Conservation (phyloP, 2,888 invertebrate genomes). For the Ypsolopha sequella region DNA sequence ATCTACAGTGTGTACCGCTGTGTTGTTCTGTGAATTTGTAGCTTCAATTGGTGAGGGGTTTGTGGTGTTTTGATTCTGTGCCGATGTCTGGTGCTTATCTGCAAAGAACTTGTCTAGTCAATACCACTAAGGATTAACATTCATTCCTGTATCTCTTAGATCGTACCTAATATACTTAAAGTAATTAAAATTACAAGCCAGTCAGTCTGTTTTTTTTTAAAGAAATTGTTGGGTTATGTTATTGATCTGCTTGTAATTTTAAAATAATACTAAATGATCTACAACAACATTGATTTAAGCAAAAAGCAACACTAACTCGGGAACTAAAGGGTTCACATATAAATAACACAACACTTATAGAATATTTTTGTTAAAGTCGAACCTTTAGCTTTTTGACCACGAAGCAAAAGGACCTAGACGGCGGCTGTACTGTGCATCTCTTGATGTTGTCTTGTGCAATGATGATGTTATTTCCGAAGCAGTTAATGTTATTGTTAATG, state of each 20-base stretch:
- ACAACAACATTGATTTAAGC: constrained; percentile 15
- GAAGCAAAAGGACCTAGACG: constrained; percentile 51
- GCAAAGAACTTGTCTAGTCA: constrained; percentile 27
- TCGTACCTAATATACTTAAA: background rate
- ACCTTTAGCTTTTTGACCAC: constrained; percentile 43
- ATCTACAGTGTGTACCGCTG: constrained; percentile 42
- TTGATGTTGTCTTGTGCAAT: constrained; percentile 55
- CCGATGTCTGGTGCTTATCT: constrained; percentile 48
- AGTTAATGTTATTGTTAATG: background rate
- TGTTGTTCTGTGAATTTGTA: constrained; percentile 35
- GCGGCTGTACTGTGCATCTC: constrained; percentile 49
- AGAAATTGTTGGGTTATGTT: background rate
- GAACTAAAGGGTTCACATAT: background rate
- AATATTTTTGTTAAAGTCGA: constrained; percentile 27
- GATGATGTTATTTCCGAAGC: constrained; percentile 24
- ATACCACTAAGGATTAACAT: constrained; percentile 2
- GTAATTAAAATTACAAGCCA: background rate
- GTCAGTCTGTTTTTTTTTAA: background rate
- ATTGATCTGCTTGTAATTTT: background rate
- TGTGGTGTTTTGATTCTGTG: constrained; percentile 39
- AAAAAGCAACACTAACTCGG: constrained; percentile 3
- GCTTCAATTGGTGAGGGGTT: constrained; percentile 28
- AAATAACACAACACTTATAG: constrained; percentile 24
- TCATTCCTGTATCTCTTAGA: background rate
- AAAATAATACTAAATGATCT: constrained; percentile 2